Base-by-base conservation (phyloP, 2,113 vertebrate species). In the Tor tambroides region DNA sequence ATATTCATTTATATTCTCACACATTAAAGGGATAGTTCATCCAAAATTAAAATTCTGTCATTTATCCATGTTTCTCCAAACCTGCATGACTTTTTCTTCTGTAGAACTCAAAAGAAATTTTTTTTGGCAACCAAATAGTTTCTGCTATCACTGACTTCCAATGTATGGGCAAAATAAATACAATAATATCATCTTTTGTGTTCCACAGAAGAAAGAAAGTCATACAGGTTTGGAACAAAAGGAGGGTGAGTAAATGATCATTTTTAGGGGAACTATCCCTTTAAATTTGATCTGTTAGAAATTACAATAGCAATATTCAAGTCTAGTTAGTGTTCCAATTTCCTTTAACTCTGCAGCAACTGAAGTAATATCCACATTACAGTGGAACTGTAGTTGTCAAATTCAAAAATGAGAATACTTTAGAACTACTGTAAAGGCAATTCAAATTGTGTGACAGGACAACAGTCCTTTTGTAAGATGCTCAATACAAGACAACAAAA, bases 381-480 rank as follows among this genome's bases (percentile, higher is more conserved):
- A 79, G 15, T 38, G 59, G 61, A 49, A 49, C 32, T 61, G 35
- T 77, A 76, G 35, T 7, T 82, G 43, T 85, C 15, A 76, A 32
- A 56, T 56, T 26, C 28, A 51, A 43, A 28, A 59, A 75, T 7
- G 4, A 43, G 28, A 56, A 79, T 9, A 79, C 11, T 46, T 46
- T 46, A 46, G 30, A 30, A 35, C 49, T 79, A 54, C 10, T 59
- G 49, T 23, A 71, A 35, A 15, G 75, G 43, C 65, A 43, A 32
- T 72, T 51, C 46, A n/a, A 69, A 67, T 63, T 17, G 32, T 77
- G 23, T n/a, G 23, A 28, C 30, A 59, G 80, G 41, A 78, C 2
- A 83, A 63, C 30, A 69, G 83, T 74, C 51, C 77, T 77, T 71
- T 46, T 71, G 54, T 77, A 67, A 78, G 54, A 41, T 41, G 30